Conservation (phyloP, 2,113 vertebrate species). For the Glaucomys volans region DNA sequence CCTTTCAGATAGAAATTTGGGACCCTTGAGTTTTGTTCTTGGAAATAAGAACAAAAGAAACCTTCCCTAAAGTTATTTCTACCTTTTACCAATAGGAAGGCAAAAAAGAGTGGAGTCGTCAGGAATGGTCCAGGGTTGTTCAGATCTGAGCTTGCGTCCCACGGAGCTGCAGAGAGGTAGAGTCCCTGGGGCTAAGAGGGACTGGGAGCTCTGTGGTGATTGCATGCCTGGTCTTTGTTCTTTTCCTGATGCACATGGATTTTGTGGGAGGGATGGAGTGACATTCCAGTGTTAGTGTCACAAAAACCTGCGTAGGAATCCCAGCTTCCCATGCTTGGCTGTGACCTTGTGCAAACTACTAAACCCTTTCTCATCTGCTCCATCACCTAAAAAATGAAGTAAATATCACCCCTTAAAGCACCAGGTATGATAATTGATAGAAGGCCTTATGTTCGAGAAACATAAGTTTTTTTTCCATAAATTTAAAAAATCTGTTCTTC, state of each 20-base stretch:
- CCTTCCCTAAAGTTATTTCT: not conserved
- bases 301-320: not conserved
- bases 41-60: not conserved
- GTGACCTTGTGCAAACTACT: not conserved
- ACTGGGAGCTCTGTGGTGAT: not conserved
- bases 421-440: not conserved
- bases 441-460: not conserved
- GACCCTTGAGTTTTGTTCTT: not conserved
- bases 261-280: not conserved
- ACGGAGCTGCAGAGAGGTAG: not conserved
- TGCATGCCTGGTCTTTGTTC: not conserved
- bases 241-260: not conserved
- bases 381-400: not conserved
- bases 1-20: not conserved
- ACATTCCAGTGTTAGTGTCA: not conserved
- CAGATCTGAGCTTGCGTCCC: not conserved
- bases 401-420: not conserved
- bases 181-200: not conserved
- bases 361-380: not conserved
- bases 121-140: not conserved
- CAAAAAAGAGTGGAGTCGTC: not conserved
- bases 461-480: not conserved
- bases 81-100: not conserved
- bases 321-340: not conserved
- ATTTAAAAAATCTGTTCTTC: too few relatives aligned